Base-by-base conservation (phyloP, 1,140 invertebrate species). In the Drosophila baimaii region DNA sequence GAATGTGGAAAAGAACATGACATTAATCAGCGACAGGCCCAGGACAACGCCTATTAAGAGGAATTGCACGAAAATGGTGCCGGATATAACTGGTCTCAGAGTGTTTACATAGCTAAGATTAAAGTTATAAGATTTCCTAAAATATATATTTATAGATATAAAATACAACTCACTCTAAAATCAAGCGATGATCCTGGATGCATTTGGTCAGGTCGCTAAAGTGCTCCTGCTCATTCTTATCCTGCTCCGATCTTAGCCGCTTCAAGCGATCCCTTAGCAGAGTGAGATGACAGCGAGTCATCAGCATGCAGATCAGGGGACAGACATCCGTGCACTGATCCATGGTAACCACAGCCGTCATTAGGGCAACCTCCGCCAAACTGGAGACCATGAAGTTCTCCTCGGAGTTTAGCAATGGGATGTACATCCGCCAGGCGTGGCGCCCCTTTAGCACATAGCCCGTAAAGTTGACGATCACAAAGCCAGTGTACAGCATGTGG, bases 101-200 rank as follows among this genome's bases (percentile, higher is more conserved):
- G 10, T 59, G 1, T 79, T 69, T 1, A 81, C 68, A 29, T 79
- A 86, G 0, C 83, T 86, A 7, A 13, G 23, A 9, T n/a, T n/a
- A n/a, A n/a, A n/a, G n/a, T n/a, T n/a, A n/a, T n/a, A n/a, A n/a
- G n/a, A n/a, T n/a, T n/a, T n/a, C n/a, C n/a, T n/a, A 2, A 44
- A 2, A 3, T 4, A 10, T 2, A n/a, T n/a, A n/a, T n/a, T n/a
- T n/a, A n/a, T n/a, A n/a, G n/a, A n/a, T n/a, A n/a, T n/a, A n/a
- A n/a, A n/a, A n/a, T n/a, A n/a, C n/a, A n/a, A n/a, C 83, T 64
- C 2, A 86, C 83, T 82, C 59, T 10, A 88, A 29, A 27, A 88
- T 74, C 19, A 88, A 33, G 0, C 58, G 63, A 71, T 88, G 83
- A 57, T 88, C 77, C 13, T 54, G 25, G 15, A 88, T 74, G 37